Percentiles rank a stretch among this genome's conserved stretches.
phyloP scores from a whole-genome alignment of 2,113 vertebrate genomes.

The Blennius ocellaris region DNA sequence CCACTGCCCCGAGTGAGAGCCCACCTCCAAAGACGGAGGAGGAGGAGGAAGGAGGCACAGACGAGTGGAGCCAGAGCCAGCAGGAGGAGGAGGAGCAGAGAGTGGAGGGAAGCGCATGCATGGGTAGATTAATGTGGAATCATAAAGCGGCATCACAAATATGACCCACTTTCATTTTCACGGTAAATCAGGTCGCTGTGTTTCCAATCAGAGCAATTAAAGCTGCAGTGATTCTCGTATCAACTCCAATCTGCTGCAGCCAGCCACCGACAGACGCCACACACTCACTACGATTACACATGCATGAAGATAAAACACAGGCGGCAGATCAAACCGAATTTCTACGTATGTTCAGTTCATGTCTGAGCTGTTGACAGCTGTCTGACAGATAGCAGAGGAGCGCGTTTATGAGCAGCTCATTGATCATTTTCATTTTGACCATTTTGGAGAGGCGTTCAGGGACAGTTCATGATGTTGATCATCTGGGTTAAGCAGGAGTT shows the following conservation, averaged over 20 bases:
- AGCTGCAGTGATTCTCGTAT: constrained; percentile 17
- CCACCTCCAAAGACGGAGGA: constrained; percentile 15
- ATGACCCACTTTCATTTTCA: constrained; percentile 66
- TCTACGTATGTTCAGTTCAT: too few species aligned
- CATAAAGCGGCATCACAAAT: constrained; percentile 57
- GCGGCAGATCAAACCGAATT: constrained; percentile 22
- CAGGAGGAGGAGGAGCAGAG: background rate
- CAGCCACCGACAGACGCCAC: constrained; percentile 9
- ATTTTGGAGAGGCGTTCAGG: too few species aligned
- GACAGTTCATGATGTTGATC: too few species aligned
- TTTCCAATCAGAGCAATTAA: constrained; percentile 59
- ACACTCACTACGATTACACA: constrained; percentile 26
- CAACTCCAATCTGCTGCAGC: background rate
- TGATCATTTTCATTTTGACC: too few species aligned
- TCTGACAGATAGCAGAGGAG: too few species aligned
- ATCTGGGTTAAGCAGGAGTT: too few species aligned
- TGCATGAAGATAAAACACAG: constrained; percentile 27
- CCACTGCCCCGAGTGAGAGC: constrained; percentile 31
- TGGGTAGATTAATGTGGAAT: constrained; percentile 57
- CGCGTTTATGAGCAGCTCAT: too few species aligned
- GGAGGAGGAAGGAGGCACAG: background rate
- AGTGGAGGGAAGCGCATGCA: constrained; percentile 26
- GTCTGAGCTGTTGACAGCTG: too few species aligned
- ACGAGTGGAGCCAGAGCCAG: background rate
- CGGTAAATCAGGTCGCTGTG: constrained; percentile 46